Base-by-base conservation (phyloP, 2,113 vertebrate genomes). In the Urocynchramus pylzowi region DNA sequence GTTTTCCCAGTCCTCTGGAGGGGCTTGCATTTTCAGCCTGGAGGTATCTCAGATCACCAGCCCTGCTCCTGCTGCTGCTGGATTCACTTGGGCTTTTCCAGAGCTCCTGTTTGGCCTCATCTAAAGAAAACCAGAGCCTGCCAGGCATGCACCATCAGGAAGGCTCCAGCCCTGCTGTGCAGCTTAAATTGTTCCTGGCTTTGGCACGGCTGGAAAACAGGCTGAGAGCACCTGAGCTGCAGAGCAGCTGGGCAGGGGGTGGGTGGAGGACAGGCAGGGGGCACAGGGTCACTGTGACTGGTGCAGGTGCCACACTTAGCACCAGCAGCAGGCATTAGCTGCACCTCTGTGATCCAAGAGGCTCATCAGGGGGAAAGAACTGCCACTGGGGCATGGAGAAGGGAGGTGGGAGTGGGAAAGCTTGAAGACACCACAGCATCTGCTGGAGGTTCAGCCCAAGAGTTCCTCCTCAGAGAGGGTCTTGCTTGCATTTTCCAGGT, bases 251-350 rank as follows among this genome's bases (percentile, higher is more conserved):
- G 59, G 49, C 41, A 75, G 67, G n/a, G 11, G 1, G 10, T 49
- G 69, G 59, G 60, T 60, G 65, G 54, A 37, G 69, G 77, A 78
- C 11, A 47, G 59, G 39, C 54, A 57, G 59, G 33, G 71, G 42
- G 23, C 7, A 4, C 76, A 67, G 45, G 47, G 53, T 8, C 41
- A 54, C 88, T 47, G 75, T 60, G 74, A 44, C 31, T 60, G 15
- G 16, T 14, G n/a, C 7, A 61, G 68, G 49, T 47, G 52, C 65
- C 82, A 79, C 65, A 11, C 39, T 27, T 10, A 26, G 52, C 45
- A 75, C n/a, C 87, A 70, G 11, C 2, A 19, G 18, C 28, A 53
- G 1, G 13, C 0, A 0, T 33, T 49, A 19, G 59, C 71, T 0
- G 2, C 47, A 31, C 49, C 20, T 15, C 4, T 61, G 49, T 0